These are phyloP conservation scores for Nomada lathburiana DNA, from an alignment of 2,888 invertebrate species.

Conservation along the genomic window DNA sequence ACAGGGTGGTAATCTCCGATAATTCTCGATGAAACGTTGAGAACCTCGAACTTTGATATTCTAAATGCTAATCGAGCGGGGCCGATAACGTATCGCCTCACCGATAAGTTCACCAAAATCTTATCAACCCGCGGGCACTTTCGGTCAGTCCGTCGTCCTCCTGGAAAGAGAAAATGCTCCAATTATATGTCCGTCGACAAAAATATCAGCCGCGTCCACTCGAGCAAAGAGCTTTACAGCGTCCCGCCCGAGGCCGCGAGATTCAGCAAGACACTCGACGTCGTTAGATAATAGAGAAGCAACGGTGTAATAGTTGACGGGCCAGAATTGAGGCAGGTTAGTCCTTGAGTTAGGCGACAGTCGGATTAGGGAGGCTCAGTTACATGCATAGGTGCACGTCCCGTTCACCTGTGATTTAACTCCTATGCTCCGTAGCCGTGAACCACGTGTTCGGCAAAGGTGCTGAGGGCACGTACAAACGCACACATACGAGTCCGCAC, in stretches of 20 bases:
- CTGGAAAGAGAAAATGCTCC: background rate
- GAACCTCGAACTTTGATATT: too few relatives aligned
- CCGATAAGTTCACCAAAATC: background rate
- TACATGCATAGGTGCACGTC: constrained; percentile 24
- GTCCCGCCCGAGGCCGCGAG: background rate
- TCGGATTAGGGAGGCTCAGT: constrained; percentile 52
- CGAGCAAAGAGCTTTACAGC: too few relatives aligned
- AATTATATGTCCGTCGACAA: background rate
- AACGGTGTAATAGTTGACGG: constrained; percentile 17
- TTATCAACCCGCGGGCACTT: background rate
- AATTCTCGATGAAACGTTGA: too few relatives aligned
- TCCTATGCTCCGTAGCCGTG: constrained; percentile 63
- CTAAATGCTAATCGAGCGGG: too few relatives aligned
- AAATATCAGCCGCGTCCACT: background rate
- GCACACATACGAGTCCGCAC: background rate
- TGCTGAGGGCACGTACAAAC: constrained; percentile 20
- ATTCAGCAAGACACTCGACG: background rate
- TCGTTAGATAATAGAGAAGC: constrained; percentile 13
- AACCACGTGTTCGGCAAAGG: constrained; percentile 60
- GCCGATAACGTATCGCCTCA: too few relatives aligned
- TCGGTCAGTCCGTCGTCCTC: background rate
- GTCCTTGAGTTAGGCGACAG: constrained; percentile 28
- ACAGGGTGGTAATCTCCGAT: background rate
- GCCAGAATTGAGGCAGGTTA: constrained; percentile 54
- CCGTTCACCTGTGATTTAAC: constrained; percentile 64